Percentiles rank a stretch among this genome's conserved stretches.
phyloP scores from a whole-genome alignment of 1,140 invertebrate species.

The Doryteuthis pealeii region DNA sequence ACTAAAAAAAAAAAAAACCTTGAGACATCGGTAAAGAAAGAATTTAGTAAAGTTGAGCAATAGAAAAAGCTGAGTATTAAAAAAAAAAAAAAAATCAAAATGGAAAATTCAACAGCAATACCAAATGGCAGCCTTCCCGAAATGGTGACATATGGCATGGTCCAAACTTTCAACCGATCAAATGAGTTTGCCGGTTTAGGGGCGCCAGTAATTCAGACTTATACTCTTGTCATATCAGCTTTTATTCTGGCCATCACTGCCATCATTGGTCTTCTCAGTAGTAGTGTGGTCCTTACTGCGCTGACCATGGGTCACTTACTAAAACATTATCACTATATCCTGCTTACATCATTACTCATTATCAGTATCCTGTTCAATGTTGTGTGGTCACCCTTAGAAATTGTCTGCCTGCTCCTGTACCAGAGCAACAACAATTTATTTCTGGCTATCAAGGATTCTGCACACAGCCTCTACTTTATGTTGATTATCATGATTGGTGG shows the following conservation, averaged over 20 bases:
- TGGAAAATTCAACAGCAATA: no score
- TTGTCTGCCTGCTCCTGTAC: constrained; percentile 38
- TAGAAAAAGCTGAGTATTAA: no score
- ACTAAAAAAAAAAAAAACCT: no score
- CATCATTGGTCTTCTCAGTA: constrained; percentile 42
- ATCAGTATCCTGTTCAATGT: constrained; percentile 39
- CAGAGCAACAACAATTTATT: constrained; percentile 28
- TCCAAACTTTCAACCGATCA: not conserved
- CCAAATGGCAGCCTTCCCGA: not conserved
- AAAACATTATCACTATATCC: constrained; percentile 38
- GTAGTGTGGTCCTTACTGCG: constrained; percentile 38
- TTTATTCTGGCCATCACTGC: constrained; percentile 37
- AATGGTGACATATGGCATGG: not conserved
- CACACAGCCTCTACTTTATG: constrained; percentile 40
- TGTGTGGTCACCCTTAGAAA: constrained; percentile 47
- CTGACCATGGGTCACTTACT: constrained; percentile 33
- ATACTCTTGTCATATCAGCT: constrained; percentile 46
- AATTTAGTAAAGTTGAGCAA: no score
- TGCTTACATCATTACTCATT: constrained; percentile 41
- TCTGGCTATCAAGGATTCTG: constrained; percentile 32
- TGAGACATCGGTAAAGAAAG: no score
- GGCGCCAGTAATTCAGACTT: constrained; percentile 17
- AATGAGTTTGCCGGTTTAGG: not conserved
- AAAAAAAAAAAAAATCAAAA: no score
- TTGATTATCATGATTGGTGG: constrained; percentile 32